Base-by-base conservation (phyloP, 2,888 invertebrate genomes). In the Trachelus iudaicus region DNA sequence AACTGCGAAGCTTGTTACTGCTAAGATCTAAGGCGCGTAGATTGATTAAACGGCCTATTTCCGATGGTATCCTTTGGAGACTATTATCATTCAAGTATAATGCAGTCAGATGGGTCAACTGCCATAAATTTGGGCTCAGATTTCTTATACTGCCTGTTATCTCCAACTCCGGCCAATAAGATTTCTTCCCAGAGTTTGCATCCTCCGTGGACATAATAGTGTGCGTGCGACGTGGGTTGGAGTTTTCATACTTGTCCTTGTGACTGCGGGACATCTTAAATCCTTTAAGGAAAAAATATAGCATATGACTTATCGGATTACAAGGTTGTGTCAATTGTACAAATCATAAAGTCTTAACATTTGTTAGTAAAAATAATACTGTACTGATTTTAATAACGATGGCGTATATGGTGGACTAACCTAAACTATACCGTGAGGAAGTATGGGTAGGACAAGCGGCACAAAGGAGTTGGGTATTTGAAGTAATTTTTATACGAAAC, bases 21-120 rank as follows among this genome's bases (percentile, higher is more conserved):
- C 98, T 98, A 87, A 98, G 93, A 93, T 99, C 99, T 85, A 99
- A 93, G 83, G 96, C 95, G 87, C 96, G 95, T 83, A 99, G 94
- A 92, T 97, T 97, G 82, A 93, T 93, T 86, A 99, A 94, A 88
- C 95, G 95, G 86, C 95, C 95, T 88, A 99, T 98, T 92, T 99
- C 98, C 37, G 97, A 93, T 80, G 99, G 98, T 91, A 99, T 94
- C 90, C 97, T 94, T 89, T 96, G 95, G 88, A 99, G 94, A 92
- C 96, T 96, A 94, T 99, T 99, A 93, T 98, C 98, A 93, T 98
- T 98, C 90, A 99, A 94, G 93, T 98, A 98, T 89, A 99, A 94
- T 85, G 97, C 97, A 79, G 99, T 99, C 89, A 99, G 94, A 93
- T 99, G 97, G 85, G 95, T 94, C 92, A 98, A 94, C 92, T 96